Conservation (phyloP, 2,797 vertebrate species). For the Sebastes kiyomatsui region DNA sequence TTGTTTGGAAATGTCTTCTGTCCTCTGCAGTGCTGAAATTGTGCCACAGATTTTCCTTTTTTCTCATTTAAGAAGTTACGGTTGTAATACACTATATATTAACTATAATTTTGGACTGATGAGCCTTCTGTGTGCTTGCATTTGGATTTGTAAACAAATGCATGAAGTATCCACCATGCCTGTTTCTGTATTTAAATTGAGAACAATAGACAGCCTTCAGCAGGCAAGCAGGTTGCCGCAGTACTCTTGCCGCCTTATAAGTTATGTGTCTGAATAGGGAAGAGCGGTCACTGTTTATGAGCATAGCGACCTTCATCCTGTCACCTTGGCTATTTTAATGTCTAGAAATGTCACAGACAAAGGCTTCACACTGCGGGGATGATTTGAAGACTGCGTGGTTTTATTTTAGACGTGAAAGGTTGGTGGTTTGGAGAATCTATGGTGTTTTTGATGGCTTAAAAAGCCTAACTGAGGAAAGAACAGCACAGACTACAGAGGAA, state of each 20-base stretch:
- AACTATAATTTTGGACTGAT: background rate
- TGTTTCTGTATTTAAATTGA: slow-evolving; percentile 14
- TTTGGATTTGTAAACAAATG: background rate
- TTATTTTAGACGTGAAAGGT: background rate
- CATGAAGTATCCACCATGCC: background rate
- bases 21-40: background rate
- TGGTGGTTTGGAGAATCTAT: slow-evolving; percentile 8
- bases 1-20: background rate
- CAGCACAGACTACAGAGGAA: background rate
- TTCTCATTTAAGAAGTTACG: background rate
- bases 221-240: slow-evolving; percentile 28
- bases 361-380: slow-evolving; percentile 11
- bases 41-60: background rate
- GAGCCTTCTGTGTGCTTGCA: background rate
- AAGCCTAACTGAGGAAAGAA: background rate
- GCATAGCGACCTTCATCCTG: slow-evolving; percentile 56
- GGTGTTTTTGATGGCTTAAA: slow-evolving; percentile 2
- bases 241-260: slow-evolving; percentile 30
- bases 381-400: background rate
- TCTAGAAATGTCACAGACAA: slow-evolving; percentile 45
- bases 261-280: slow-evolving; percentile 56
- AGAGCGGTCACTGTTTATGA: slow-evolving; percentile 46
- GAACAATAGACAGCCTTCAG: slow-evolving; percentile 5
- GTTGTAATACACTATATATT: background rate
- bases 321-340: slow-evolving; percentile 64